Conservation (phyloP, 1,140 invertebrate species). For the Paracyclopina nana region DNA sequence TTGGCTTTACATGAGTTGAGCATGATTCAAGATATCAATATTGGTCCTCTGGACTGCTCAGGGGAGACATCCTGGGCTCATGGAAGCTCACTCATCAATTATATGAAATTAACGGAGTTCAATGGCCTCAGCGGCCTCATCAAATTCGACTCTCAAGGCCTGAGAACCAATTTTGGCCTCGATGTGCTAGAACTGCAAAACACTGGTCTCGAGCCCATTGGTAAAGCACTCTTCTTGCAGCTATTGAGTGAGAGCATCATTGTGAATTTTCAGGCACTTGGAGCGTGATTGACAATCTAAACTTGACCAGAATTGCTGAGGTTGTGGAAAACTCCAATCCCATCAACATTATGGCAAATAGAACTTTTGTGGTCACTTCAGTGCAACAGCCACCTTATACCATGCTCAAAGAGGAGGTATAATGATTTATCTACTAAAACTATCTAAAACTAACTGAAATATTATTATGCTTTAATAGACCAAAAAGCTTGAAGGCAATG, state of each 20-base stretch:
- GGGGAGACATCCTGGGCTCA: conserved; percentile 75
- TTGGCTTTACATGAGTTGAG: conserved; percentile 58
- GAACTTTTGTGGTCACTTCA: conserved; percentile 38
- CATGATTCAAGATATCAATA: conserved; percentile 24
- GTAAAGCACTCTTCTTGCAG: conserved; percentile 7
- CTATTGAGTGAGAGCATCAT: conserved; percentile 4
- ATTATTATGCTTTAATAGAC: conserved; percentile 21
- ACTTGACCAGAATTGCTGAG: conserved; percentile 63
- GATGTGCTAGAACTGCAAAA: conserved; percentile 50
- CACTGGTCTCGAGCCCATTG: conserved; percentile 7
- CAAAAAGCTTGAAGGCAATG: conserved; percentile 53
- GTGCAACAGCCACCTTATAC: not conserved
- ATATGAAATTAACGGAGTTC: conserved; percentile 69
- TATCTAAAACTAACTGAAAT: not conserved
- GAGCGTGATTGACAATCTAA: conserved; percentile 66
- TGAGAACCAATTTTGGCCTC: conserved; percentile 64
- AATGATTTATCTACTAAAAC: not conserved
- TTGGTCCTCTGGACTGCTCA: conserved; percentile 68
- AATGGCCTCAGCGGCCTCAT: conserved; percentile 65
- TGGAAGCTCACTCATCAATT: conserved; percentile 83
- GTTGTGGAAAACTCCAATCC: conserved; percentile 60
- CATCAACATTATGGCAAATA: conserved; percentile 58
- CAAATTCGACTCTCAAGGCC: conserved; percentile 79
- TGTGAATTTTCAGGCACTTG: conserved; percentile 39
- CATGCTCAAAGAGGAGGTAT: conserved; percentile 1